These are phyloP conservation scores for Amazona guildingii DNA, from an alignment of 2,113 vertebrate genomes.

Conservation along the genomic window DNA sequence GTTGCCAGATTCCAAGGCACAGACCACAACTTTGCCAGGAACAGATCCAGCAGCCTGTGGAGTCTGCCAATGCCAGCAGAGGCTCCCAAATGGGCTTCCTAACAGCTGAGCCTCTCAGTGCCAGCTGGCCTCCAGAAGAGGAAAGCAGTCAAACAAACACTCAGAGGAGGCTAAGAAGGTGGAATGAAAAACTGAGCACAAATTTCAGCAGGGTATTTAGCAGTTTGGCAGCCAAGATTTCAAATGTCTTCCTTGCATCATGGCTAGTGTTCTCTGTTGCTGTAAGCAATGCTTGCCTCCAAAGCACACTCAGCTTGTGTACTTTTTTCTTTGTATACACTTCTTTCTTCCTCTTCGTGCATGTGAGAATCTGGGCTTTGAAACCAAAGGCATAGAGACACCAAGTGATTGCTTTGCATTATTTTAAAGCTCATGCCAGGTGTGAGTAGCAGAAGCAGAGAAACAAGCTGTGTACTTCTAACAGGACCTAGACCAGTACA, in stretches of 20 bases:
- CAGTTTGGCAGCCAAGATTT: background rate
- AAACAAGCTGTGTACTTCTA: background rate
- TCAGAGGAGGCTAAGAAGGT: background rate
- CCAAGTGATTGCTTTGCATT: background rate
- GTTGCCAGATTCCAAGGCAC: background rate
- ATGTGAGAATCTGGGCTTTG: background rate
- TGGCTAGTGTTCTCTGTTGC: background rate
- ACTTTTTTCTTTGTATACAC: background rate
- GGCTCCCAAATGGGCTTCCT: background rate
- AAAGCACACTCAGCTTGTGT: background rate
- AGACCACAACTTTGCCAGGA: background rate
- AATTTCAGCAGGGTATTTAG: constrained; percentile 8
- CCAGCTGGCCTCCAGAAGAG: constrained; percentile 16
- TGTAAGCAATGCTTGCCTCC: background rate
- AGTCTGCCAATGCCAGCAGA: constrained; percentile 4
- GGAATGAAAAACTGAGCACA: background rate
- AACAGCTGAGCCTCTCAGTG: background rate
- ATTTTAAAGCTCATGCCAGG: background rate
- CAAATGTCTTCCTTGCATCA: background rate
- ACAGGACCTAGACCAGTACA: background rate
- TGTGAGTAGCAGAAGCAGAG: background rate
- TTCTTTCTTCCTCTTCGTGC: background rate
- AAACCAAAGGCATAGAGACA: background rate
- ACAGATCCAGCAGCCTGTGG: background rate
- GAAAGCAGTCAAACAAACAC: constrained; percentile 33